phyloP scores from a whole-genome alignment of 1,140 invertebrate species.

The Philotrypesis tridentata region DNA sequence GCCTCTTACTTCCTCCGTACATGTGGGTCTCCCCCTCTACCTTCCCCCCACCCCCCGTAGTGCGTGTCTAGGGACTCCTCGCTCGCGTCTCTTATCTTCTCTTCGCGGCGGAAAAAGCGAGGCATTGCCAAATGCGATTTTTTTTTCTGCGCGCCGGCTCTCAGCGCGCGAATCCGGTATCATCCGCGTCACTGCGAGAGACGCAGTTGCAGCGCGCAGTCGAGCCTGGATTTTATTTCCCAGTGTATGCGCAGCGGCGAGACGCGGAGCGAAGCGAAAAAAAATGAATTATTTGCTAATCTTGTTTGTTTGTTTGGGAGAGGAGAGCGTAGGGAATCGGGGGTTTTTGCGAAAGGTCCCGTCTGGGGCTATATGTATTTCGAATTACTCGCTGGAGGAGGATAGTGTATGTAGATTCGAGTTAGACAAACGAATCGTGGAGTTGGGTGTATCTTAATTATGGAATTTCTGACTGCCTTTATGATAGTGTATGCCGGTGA shows the following conservation, averaged over 20 bases:
- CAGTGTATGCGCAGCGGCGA: slow-evolving; percentile 1
- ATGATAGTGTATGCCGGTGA: too few relatives aligned
- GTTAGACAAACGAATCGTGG: not conserved
- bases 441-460: too few relatives aligned
- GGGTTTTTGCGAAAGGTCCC: too few relatives aligned
- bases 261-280: not conserved
- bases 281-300: slow-evolving; percentile 19
- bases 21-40: not conserved
- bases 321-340: not conserved
- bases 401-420: not conserved
- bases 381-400: too few relatives aligned
- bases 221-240: too few relatives aligned
- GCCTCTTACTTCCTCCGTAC: slow-evolving; percentile 29
- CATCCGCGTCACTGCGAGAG: too few relatives aligned
- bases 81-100: slow-evolving; percentile 12
- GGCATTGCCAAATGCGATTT: slow-evolving; percentile 25
- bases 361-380: too few relatives aligned
- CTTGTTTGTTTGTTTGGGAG: slow-evolving; percentile 1
- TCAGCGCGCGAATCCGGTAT: not conserved
- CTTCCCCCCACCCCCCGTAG: too few relatives aligned
- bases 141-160: not conserved
- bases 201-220: too few relatives aligned
- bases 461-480: too few relatives aligned
- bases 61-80: not conserved
- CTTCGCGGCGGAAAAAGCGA: slow-evolving; percentile 21